These are phyloP conservation scores for Pinna nobilis DNA, from an alignment of 1,140 invertebrate species.

Conservation along the genomic window DNA sequence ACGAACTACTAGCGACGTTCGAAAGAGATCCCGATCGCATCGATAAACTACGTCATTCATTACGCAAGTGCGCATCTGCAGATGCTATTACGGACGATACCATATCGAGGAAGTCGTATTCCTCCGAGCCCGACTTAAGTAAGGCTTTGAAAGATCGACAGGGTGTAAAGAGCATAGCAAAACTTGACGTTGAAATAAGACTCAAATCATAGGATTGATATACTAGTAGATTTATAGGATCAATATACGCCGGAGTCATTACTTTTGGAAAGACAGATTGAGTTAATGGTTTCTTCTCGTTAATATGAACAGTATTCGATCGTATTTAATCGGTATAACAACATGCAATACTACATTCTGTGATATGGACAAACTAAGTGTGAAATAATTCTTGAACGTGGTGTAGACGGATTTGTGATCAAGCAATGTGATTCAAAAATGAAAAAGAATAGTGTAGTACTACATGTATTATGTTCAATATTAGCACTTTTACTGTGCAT, in stretches of 20 bases:
- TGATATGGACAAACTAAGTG: too few species aligned
- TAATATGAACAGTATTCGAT: too few species aligned
- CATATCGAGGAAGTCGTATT: conserved; percentile 51
- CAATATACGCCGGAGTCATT: too few species aligned
- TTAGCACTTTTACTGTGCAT: too few species aligned
- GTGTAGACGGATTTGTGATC: too few species aligned
- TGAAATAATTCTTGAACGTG: conserved; percentile 1
- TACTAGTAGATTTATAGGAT: not conserved
- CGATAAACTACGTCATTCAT: conserved; percentile 39
- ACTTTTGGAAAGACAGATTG: too few species aligned
- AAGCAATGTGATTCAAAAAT: too few species aligned
- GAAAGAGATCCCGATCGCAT: conserved; percentile 51
- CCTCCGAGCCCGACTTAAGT: conserved; percentile 58
- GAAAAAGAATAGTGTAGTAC: too few species aligned
- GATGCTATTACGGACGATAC: conserved; percentile 54
- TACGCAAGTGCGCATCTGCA: conserved; percentile 63
- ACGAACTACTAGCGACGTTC: conserved; percentile 63
- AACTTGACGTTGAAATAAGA: not conserved
- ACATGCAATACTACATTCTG: too few species aligned
- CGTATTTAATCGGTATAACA: too few species aligned
- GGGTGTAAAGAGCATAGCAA: not conserved
- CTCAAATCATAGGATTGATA: not conserved
- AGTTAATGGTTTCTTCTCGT: too few species aligned
- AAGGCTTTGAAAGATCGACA: not conserved
- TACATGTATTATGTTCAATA: too few species aligned